These are phyloP conservation scores for Lobophora halterata DNA, from an alignment of 2,888 invertebrate genomes.

Conservation along the genomic window DNA sequence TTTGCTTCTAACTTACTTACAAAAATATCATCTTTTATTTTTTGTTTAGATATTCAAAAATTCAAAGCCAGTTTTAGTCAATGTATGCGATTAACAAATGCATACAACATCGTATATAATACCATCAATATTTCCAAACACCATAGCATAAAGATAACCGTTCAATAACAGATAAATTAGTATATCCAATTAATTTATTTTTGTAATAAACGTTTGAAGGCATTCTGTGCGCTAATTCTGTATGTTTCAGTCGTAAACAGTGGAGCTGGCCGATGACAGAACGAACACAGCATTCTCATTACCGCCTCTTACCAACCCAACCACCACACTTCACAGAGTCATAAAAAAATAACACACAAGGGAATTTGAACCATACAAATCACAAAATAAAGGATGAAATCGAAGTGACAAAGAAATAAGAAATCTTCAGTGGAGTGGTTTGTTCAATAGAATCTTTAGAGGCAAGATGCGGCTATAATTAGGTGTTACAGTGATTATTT, in stretches of 20 bases:
- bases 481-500: constrained; percentile 78
- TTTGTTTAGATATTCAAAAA: too few species aligned
- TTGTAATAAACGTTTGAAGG: constrained; percentile 45
- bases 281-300: constrained; percentile 67
- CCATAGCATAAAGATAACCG: constrained; percentile 20
- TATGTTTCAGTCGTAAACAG: constrained; percentile 62
- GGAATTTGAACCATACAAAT: constrained; percentile 41
- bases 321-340: constrained; percentile 56
- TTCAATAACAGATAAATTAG: constrained; percentile 45
- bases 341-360: constrained; percentile 50
- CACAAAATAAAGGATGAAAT: constrained; percentile 25
- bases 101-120: not conserved
- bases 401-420: constrained; percentile 30
- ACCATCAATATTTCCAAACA: constrained; percentile 5
- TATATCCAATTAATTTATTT: constrained; percentile 42
- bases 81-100: too few species aligned
- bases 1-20: too few species aligned
- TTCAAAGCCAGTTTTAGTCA: too few species aligned
- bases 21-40: too few species aligned
- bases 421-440: constrained; percentile 47
- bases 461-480: constrained; percentile 73
- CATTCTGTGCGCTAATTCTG: constrained; percentile 54
- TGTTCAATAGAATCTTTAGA: constrained; percentile 70
- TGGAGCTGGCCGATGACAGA: constrained; percentile 64
- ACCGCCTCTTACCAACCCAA: constrained; percentile 62